These are phyloP conservation scores for Hesperophylax magnus DNA, from an alignment of 1,140 invertebrate genomes.

Conservation along the genomic window DNA sequence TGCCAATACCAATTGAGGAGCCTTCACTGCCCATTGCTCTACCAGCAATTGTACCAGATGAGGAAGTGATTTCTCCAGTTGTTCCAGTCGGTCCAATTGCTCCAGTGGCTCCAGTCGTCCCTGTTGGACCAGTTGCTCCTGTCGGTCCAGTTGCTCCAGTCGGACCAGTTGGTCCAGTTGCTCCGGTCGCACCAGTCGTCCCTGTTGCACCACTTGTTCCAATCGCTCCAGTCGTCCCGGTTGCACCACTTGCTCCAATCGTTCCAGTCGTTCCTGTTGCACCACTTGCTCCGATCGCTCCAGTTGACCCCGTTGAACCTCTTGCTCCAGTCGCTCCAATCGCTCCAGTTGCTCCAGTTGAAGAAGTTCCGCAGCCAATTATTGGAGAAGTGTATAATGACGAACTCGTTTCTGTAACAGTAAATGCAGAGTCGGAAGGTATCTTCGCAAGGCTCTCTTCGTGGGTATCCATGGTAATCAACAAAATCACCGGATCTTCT, in stretches of 20 bases:
- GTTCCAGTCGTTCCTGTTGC: not conserved
- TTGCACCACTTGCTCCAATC: not conserved
- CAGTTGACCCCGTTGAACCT: not conserved
- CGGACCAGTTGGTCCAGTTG: not conserved
- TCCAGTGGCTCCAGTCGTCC: not conserved
- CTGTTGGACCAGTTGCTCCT: not conserved
- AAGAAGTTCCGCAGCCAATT: not conserved
- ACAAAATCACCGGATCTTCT: constrained; percentile 28
- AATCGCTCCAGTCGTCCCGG: not conserved
- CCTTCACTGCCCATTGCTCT: not conserved
- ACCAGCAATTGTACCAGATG: not conserved
- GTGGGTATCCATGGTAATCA: constrained; percentile 46
- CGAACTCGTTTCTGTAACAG: constrained; percentile 32
- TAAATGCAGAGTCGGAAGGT: constrained; percentile 28
- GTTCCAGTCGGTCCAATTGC: not conserved
- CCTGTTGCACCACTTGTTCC: not conserved
- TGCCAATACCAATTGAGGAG: not conserved
- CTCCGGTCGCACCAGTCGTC: not conserved
- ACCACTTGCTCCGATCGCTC: not conserved
- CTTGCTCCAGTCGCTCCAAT: not conserved
- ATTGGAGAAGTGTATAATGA: constrained; percentile 37
- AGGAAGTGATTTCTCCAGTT: not conserved
- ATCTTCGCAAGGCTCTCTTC: constrained; percentile 3
- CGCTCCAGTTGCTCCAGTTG: not conserved
- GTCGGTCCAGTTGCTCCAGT: not conserved